Conservation (phyloP, 2,797 vertebrate species). For the Eulemur albifrons region DNA sequence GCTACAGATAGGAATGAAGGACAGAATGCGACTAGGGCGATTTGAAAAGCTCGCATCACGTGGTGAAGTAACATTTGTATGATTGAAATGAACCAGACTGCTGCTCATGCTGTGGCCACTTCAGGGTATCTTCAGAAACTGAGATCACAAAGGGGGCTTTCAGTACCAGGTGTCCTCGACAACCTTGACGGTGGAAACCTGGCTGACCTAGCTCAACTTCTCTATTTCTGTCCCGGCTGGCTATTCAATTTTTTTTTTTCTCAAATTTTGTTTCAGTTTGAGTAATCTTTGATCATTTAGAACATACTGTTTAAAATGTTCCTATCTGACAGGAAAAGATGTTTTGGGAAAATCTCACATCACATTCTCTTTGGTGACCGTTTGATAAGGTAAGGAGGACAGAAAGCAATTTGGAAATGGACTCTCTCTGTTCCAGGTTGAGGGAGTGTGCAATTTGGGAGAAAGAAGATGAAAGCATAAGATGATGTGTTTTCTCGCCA, state of each 20-base stretch:
- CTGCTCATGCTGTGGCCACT: neutral
- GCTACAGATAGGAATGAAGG: neutral
- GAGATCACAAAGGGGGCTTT: neutral
- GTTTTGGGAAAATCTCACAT: neutral
- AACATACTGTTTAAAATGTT: neutral
- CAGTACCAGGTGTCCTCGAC: neutral
- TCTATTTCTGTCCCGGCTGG: neutral
- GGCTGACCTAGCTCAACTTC: neutral
- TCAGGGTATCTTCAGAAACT: neutral
- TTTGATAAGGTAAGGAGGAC: neutral
- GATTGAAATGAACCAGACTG: neutral
- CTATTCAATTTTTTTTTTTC: neutral
- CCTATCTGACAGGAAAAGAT: neutral
- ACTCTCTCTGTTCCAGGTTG: neutral
- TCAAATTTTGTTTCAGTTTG: constrained; percentile 7
- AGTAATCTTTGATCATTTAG: neutral
- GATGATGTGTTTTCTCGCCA: neutral
- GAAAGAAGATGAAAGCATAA: neutral
- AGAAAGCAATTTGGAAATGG: neutral
- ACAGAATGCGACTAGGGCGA: neutral
- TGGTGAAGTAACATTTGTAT: neutral
- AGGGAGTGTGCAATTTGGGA: neutral
- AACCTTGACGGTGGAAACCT: neutral
- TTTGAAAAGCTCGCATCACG: neutral
- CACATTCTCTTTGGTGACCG: neutral